phyloP scores from a whole-genome alignment of 37 sponge, comb jelly and placozoan species.

The Chondrilla cf. caribensis region DNA sequence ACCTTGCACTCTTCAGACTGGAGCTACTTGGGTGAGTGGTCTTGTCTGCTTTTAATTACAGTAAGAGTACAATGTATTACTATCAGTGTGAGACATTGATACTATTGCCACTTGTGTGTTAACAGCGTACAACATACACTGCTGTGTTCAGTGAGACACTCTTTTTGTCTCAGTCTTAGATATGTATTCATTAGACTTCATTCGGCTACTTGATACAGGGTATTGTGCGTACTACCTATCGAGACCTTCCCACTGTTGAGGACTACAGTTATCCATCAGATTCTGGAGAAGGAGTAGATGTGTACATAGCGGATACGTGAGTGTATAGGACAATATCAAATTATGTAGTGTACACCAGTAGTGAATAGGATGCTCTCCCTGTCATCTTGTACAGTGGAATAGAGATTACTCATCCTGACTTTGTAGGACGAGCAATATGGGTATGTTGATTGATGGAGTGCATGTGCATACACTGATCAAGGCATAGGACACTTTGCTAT shows the following conservation, averaged over 20 bases:
- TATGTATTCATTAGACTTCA: neutral
- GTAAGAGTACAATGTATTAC: no score
- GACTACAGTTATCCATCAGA: slow-evolving; percentile 22
- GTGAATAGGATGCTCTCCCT: neutral
- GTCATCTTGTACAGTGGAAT: slow-evolving; percentile 46
- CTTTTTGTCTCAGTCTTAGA: neutral
- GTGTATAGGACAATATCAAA: slow-evolving; percentile 3
- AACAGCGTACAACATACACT: no score
- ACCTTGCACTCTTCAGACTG: neutral
- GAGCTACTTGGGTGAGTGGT: slow-evolving; percentile 28
- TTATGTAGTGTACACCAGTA: neutral
- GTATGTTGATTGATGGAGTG: slow-evolving; percentile 17
- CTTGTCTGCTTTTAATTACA: no score
- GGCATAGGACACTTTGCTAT: no score
- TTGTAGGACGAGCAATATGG: slow-evolving; percentile 49
- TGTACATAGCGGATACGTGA: slow-evolving; percentile 72
- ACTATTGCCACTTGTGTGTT: no score
- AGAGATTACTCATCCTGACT: slow-evolving; percentile 39
- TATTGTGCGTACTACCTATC: slow-evolving; percentile 26
- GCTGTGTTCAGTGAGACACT: neutral
- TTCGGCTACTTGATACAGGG: no score
- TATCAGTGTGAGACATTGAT: no score
- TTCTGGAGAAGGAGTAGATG: slow-evolving; percentile 45
- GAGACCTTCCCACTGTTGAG: slow-evolving; percentile 4
- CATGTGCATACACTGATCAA: no score